Base-by-base conservation (phyloP, 2,113 vertebrate species). In the Phrynosoma blainvillii region DNA sequence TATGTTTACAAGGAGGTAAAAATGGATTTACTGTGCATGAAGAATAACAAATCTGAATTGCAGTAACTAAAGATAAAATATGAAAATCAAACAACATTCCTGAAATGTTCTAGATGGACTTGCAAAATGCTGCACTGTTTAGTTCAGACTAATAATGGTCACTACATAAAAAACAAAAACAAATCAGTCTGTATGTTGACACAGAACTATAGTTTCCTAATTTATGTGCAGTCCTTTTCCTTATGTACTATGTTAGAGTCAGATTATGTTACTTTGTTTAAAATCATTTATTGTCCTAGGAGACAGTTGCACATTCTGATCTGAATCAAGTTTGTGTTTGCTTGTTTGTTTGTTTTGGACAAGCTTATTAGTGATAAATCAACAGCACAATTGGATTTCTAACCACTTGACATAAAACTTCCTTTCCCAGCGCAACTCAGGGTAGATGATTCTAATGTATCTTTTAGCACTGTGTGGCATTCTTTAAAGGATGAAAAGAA, bases 231-330 rank as follows among this genome's bases (percentile, higher is more conserved):
- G 8, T 36, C n/a, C 80, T 80, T 91, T 91, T 82, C 80, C 32
- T 81, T 81, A 77, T 83, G 84, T 47, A 90, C 84, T 59, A 6
- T 84, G 74, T 85, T 86, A 84, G n/a, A 87, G 79, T 76, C 59
- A 80, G 73, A 71, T 90, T 86, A 86, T 40, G 71, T 83, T 82
- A 86, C 93, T 94, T 80, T 88, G 77, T 87, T 93, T 91, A 74
- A 88, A 0, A 88, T 80, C 82, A 84, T 86, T 90, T 89, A 27
- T 94, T 90, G 21, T 71, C 54, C 5, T 68, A 84, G 25, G 66
- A 52, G 27, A 47, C 18, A n/a, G 40, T 36, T 25, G 14, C 27
- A 71, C 21, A 21, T 32, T 68, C 36, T 25, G 12, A 68, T 13
- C 32, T 27, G 77, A 79, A 79, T 52, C 23, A 79, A 78, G 42